Percentiles rank a stretch among this genome's conserved stretches.
phyloP scores from a whole-genome alignment of 2,888 invertebrate genomes.

The Rhagophthalmus giganteus region DNA sequence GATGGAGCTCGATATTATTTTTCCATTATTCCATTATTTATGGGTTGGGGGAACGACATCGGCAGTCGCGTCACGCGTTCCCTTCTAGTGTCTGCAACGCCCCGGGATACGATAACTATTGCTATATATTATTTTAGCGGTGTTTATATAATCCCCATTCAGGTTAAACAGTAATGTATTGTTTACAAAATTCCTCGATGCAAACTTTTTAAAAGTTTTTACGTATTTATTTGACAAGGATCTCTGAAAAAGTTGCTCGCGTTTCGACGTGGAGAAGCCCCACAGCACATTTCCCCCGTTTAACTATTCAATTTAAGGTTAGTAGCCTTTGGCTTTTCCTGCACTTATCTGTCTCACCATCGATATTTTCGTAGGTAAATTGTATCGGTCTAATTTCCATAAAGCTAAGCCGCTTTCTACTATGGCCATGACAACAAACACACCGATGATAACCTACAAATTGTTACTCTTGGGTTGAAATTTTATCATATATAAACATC shows the following conservation, averaged over 20 bases:
- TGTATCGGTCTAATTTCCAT: constrained; percentile 50
- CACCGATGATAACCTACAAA: constrained; percentile 20
- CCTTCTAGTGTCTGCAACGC: constrained; percentile 35
- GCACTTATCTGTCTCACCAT: constrained; percentile 45
- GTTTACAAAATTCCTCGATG: too few species aligned
- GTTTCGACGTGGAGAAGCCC: too few species aligned
- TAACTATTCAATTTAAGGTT: too few species aligned
- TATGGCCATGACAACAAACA: constrained; percentile 44
- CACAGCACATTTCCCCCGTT: too few species aligned
- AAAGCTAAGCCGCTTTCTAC: constrained; percentile 46
- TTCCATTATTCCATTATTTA: constrained; percentile 29
- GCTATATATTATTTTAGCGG: constrained; percentile 35
- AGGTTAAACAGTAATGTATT: neutral
- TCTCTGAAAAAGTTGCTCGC: too few species aligned
- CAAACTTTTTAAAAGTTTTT: too few species aligned
- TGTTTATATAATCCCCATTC: constrained; percentile 28
- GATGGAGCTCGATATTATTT: constrained; percentile 27
- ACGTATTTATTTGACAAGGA: too few species aligned
- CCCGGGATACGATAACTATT: constrained; percentile 32
- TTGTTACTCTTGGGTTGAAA: constrained; percentile 17
- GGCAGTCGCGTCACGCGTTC: constrained; percentile 38
- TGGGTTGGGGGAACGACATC: constrained; percentile 33
- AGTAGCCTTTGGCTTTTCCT: constrained; percentile 46
- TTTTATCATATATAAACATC: constrained; percentile 24
- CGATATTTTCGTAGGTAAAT: constrained; percentile 50